Evolutionary conservation across 2,113 vertebrate genomes (phyloP), one percentile per base, ranked within the genome.

Genomic region (Mormoops blainvillei): DNA sequence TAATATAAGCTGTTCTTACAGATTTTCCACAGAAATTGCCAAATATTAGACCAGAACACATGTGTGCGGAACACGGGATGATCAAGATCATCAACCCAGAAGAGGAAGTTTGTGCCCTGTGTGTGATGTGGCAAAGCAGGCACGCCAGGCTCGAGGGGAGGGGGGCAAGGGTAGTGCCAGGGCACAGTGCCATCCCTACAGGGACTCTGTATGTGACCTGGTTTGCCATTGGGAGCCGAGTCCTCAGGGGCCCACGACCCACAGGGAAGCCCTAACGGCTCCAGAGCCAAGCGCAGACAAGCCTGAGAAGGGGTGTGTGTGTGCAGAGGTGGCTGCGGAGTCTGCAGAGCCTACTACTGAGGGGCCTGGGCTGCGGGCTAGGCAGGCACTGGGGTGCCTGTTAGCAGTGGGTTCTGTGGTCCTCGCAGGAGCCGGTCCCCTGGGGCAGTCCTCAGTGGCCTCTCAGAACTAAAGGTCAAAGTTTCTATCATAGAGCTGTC

Each of bases 401-500:
- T 95, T 89, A 87, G 77, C 85, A 73, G 84, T 65, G 36, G 31
- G 52, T 81, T 81, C 70, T 71, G 2, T 82, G 67, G 90, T 92
- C 90, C 74, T 96, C 70, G 31, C 87, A 85, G 86, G 65, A 89
- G 31, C 71, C 52, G 12, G 45, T 61, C 24, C 74, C 38, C 52
- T 65, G 45, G 73, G 87, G 31, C 4, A 73, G 89, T 56, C 86
- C 86, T 41, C 16, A 67, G 43, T 65, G 26, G 7, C 90, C 45
- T 90, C 54, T 36, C 54, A 92, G 58, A 96, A 95, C 70, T 54
- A 85, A 89, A 93, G 65, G 41, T 90, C 93, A 96, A 92, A 68
- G 33, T 82, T 95, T 82, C 70, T 74, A 52, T 76, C 48, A 52
- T 9, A 31, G 16, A 16, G 16, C 54, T 96, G 45, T 87, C 83